Evolutionary conservation across 64 coral and sea anemone species (phyloP).

Genomic region (Stichodactyla helianthus): DNA sequence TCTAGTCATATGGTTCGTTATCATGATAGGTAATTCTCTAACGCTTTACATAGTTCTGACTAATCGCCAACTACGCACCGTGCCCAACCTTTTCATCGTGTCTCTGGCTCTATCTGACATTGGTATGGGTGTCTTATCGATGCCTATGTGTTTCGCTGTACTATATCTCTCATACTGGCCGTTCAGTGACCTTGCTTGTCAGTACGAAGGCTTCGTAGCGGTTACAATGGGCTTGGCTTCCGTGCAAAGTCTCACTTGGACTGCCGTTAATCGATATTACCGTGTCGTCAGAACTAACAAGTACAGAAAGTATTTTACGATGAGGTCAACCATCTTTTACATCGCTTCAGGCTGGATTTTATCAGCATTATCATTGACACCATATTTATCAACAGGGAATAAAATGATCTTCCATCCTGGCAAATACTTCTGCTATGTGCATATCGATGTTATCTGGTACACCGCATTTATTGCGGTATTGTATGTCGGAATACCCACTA

Average conservation of each 20-base stretch:
- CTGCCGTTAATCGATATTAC: constrained; percentile 65
- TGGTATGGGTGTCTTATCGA: constrained; percentile 33
- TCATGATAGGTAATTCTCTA: constrained; percentile 27
- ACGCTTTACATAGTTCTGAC: constrained; percentile 23
- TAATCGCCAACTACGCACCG: constrained; percentile 40
- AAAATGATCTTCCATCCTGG: constrained; percentile 66
- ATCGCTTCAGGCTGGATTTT: constrained; percentile 42
- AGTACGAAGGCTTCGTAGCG: constrained; percentile 63
- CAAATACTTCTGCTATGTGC: constrained; percentile 40
- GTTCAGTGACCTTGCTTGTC: constrained; percentile 46
- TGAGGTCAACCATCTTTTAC: constrained; percentile 19
- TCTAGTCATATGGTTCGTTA: neutral
- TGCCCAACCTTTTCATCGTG: constrained; percentile 50
- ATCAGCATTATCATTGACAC: constrained; percentile 14
- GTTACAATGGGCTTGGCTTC: constrained; percentile 49
- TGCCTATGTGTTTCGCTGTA: constrained; percentile 41
- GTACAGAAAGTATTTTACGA: constrained; percentile 53
- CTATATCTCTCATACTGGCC: constrained; percentile 47
- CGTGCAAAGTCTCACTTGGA: constrained; percentile 52
- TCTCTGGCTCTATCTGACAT: constrained; percentile 69
- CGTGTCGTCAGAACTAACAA: constrained; percentile 38
- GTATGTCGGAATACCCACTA: constrained; percentile 49
- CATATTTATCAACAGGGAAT: constrained; percentile 57
- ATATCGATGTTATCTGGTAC: constrained; percentile 10
- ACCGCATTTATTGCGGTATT: neutral